A percentile compares a stretch with the other conserved stretches of the same genome.
These are phyloP conservation scores for Chydorus sphaericus DNA, from an alignment of 2,888 invertebrate species.

Conservation along the genomic window DNA sequence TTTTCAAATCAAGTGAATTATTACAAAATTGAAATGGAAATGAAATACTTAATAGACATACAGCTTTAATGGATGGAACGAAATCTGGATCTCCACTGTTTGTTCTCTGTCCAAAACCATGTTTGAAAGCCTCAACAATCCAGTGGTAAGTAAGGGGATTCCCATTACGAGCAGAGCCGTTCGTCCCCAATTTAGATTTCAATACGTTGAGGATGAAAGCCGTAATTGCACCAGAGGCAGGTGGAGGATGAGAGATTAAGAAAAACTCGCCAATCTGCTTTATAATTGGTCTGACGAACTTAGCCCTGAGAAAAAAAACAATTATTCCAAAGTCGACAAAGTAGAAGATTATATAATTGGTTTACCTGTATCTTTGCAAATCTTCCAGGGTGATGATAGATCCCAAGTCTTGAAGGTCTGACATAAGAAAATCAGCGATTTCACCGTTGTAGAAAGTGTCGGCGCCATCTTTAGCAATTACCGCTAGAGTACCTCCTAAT, in stretches of 20 bases:
- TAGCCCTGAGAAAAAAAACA: conserved; percentile 33
- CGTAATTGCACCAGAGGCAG: conserved; percentile 68
- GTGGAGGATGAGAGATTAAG: too few species aligned
- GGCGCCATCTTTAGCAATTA: conserved; percentile 50
- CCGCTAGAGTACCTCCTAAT: conserved; percentile 51
- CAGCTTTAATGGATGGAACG: conserved; percentile 42
- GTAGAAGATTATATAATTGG: too few species aligned
- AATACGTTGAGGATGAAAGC: conserved; percentile 69
- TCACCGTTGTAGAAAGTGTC: conserved; percentile 60
- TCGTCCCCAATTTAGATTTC: conserved; percentile 20
- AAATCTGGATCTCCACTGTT: conserved; percentile 68
- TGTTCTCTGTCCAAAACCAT: conserved; percentile 71
- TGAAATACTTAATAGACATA: too few species aligned
- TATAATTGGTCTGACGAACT: too few species aligned
- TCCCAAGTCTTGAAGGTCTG: conserved; percentile 41
- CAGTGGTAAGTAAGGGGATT: conserved; percentile 58
- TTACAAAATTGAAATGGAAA: too few species aligned
- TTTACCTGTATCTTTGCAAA: conserved; percentile 30
- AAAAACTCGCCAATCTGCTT: too few species aligned
- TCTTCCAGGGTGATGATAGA: conserved; percentile 68
- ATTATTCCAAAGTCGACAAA: too few species aligned
- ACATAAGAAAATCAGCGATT: conserved; percentile 39
- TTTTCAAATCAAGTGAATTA: too few species aligned
- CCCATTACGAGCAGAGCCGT: too few species aligned
- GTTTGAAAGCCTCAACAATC: conserved; percentile 77